phyloP scores from a whole-genome alignment of 2,888 invertebrate genomes.

The Choreutis nemorana region DNA sequence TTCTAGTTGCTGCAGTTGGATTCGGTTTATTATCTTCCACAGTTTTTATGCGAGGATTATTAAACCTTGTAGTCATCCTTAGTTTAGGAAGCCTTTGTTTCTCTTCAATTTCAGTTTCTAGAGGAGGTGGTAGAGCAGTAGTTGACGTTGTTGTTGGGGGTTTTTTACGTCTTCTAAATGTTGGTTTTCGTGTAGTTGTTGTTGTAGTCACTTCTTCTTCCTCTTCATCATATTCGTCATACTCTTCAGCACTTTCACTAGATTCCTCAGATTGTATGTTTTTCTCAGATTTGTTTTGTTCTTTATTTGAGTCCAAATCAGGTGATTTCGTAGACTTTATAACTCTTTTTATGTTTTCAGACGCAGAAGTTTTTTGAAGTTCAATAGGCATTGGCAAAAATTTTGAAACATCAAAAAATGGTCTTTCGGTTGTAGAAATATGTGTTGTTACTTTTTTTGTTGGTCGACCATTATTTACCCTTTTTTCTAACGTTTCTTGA shows the following conservation, averaged over 20 bases:
- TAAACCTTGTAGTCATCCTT: conserved; percentile 37
- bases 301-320: conserved; percentile 1
- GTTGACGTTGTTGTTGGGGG: conserved; percentile 22
- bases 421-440: conserved; percentile 13
- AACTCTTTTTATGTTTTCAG: conserved; percentile 12
- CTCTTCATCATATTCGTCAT: conserved; percentile 28
- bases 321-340: conserved; percentile 9
- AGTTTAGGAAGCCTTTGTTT: conserved; percentile 25
- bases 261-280: conserved; percentile 13
- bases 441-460: conserved; percentile 7
- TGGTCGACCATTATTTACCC: conserved; percentile 1
- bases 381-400: conserved; percentile 21
- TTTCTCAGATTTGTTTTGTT: conserved; percentile 8
- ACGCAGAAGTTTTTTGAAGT: conserved; percentile 22
- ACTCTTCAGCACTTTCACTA: conserved; percentile 23
- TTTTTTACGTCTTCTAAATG: conserved; percentile 21
- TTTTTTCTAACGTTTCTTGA: conserved; percentile 7
- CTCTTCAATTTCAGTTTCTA: conserved; percentile 12
- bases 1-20: conserved; percentile 3
- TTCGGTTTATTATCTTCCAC: conserved; percentile 9
- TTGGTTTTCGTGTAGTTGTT: conserved; percentile 27
- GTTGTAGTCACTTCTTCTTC: conserved; percentile 19
- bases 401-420: conserved; percentile 25
- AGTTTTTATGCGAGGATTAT: conserved; percentile 22
- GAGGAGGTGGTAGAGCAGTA: conserved; percentile 8